A percentile compares a stretch with the other conserved stretches of the same genome.
Evolutionary conservation across 2,888 invertebrate species (phyloP).

Genomic region (Anaspis maculata): DNA sequence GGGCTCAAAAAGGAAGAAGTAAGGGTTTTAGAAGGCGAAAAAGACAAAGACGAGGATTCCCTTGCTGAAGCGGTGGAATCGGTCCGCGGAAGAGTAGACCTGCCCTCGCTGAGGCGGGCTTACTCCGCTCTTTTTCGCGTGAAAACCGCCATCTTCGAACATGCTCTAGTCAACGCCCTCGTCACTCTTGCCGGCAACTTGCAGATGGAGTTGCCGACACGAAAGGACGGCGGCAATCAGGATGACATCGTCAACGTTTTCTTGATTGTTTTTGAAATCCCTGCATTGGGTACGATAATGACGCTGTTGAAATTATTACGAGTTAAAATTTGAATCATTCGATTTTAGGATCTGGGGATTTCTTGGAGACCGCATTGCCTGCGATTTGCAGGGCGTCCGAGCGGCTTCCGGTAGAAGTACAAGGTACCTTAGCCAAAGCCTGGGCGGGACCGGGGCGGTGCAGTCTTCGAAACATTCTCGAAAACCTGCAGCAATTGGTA

Average conservation of each 20-base stretch:
- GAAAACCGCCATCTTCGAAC: slow-evolving; percentile 39
- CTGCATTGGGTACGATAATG: slow-evolving; percentile 32
- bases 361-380: slow-evolving; percentile 73
- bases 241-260: slow-evolving; percentile 53
- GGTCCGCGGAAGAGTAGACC: slow-evolving; percentile 51
- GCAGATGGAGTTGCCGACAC: slow-evolving; percentile 55
- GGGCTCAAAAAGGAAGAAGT: slow-evolving; percentile 63
- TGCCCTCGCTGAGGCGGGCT: slow-evolving; percentile 61
- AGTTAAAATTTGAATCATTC: slow-evolving; percentile 8
- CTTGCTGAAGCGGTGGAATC: slow-evolving; percentile 41
- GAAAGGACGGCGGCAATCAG: slow-evolving; percentile 34
- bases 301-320: neutral
- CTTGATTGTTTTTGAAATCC: slow-evolving; percentile 41
- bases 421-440: slow-evolving; percentile 70
- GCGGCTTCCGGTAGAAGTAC: slow-evolving; percentile 62
- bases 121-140: slow-evolving; percentile 45
- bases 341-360: slow-evolving; percentile 61
- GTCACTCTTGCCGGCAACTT: slow-evolving; percentile 63
- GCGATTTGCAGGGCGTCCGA: slow-evolving; percentile 70
- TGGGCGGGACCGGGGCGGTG: slow-evolving; percentile 60
- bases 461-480: slow-evolving; percentile 57
- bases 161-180: slow-evolving; percentile 67
- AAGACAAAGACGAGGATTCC: slow-evolving; percentile 82
- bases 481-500: slow-evolving; percentile 80
- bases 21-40: slow-evolving; percentile 66